Evolutionary conservation across 2,888 invertebrate genomes (phyloP), one percentile per base, ranked within the genome.

Genomic region (Coecobrya sp.): DNA sequence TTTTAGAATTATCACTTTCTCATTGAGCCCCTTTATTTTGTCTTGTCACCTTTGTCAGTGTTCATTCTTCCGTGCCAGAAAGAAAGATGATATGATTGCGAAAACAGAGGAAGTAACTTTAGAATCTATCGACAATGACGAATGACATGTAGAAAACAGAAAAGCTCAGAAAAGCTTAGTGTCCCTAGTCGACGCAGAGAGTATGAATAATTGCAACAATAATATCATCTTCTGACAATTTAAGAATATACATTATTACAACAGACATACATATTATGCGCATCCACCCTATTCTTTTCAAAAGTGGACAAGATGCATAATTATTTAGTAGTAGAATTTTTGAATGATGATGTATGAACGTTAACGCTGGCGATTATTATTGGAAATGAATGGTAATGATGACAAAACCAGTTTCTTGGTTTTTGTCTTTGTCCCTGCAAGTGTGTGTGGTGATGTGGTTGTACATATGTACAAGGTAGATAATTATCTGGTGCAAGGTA

Each of bases 401-500:
- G 42, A 19, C 42, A 10, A 42, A 73, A 73, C 42, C 73, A 16
- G 36, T 70, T 70, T 70, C n/a, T 73, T 19, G 36, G 10, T 42
- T 42, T 42, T 42, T 70, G 42, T 70, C 42, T 70, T 42, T 70
- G 19, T 42, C 19, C 11, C 25, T 27, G 25, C 25, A 36, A 70
- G 16, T 4, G n/a, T 7, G 30, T 70, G 30, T 70, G 36, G 36
- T 36, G n/a, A 13, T 73, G 70, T 25, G 70, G 70, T 70, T 19
- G 4, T 42, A 42, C 42, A 70, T 0, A 36, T 42, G 42, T n/a
- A 42, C 11, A 73, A n/a, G 11, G n/a, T 19, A 73, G 36, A 19
- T 76, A 25, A 45, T 76, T 49, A 76, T 76, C 49, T 76, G 25
- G 76, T 76, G 76, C 45, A 76, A 76, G 76, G 76, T 76, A 25